A percentile compares a stretch with the other conserved stretches of the same genome.
Evolutionary conservation across 1,140 invertebrate species (phyloP).

Genomic region (Microplitis mediator): DNA sequence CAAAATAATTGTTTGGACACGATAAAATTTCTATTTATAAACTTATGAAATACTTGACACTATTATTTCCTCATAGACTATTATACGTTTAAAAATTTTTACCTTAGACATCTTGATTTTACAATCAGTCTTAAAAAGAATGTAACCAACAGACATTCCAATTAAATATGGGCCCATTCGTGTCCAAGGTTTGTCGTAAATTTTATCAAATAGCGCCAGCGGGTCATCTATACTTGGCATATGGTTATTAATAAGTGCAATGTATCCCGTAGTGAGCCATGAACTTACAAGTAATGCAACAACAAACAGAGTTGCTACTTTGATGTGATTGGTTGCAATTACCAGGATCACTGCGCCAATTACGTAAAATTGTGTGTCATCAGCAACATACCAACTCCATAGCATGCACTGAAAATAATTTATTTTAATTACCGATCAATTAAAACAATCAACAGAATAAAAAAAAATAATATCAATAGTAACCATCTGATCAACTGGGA

Average conservation of each 20-base stretch:
- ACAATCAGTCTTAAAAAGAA: constrained; percentile 81
- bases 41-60: neutral
- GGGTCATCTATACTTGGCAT: constrained; percentile 81
- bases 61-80: neutral
- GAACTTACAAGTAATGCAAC: constrained; percentile 74
- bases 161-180: constrained; percentile 80
- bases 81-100: constrained; percentile 33
- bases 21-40: neutral
- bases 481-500: constrained; percentile 86
- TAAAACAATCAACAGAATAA: constrained; percentile 10
- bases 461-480: constrained; percentile 3
- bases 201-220: constrained; percentile 82
- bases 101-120: constrained; percentile 78
- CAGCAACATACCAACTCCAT: constrained; percentile 89
- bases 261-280: constrained; percentile 78
- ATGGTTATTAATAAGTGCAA: constrained; percentile 79
- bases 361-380: constrained; percentile 85
- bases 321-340: constrained; percentile 77
- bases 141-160: constrained; percentile 83
- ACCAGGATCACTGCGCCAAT: constrained; percentile 80
- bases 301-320: constrained; percentile 69
- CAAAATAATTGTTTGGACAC: too few relatives aligned
- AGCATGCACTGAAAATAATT: constrained; percentile 76
- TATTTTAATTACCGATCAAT: neutral
- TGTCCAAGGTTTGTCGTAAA: constrained; percentile 88